phyloP scores from a whole-genome alignment of 2,888 invertebrate genomes.

The Polydrusus cervinus region DNA sequence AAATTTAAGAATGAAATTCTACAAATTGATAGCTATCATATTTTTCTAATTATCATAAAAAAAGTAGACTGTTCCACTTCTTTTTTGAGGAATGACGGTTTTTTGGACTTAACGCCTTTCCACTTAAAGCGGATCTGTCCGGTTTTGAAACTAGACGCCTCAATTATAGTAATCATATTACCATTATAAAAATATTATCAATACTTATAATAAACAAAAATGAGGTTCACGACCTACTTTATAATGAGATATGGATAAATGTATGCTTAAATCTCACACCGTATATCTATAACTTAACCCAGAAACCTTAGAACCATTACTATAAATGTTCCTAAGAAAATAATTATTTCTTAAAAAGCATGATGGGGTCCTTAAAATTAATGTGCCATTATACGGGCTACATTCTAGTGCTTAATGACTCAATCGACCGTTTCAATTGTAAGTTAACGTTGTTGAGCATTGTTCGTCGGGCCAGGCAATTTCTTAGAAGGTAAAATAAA shows the following conservation, averaged over 20 bases:
- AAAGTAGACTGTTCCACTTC: too few species aligned
- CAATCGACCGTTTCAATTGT: slow-evolving; percentile 20
- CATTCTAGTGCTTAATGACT: slow-evolving; percentile 15
- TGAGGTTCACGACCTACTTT: too few species aligned
- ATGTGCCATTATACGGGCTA: slow-evolving; percentile 7
- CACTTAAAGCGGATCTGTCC: too few species aligned
- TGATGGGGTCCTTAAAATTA: slow-evolving; percentile 15
- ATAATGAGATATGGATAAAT: not conserved
- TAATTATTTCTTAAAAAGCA: slow-evolving; percentile 18
- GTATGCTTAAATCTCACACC: not conserved
- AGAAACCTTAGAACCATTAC: not conserved
- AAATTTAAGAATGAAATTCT: too few species aligned
- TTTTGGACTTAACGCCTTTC: too few species aligned
- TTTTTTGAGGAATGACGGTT: too few species aligned
- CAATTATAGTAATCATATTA: too few species aligned
- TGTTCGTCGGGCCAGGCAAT: not conserved
- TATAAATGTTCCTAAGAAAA: not conserved
- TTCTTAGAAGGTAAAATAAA: slow-evolving; percentile 11
- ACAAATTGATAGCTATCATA: too few species aligned
- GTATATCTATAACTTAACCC: not conserved
- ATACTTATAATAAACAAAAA: too few species aligned
- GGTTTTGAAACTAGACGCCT: too few species aligned
- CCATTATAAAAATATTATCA: too few species aligned
- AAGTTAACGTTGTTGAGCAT: slow-evolving; percentile 3
- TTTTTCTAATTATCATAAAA: too few species aligned